These are phyloP conservation scores for Gryllus bimaculatus DNA, from an alignment of 1,140 invertebrate species.

Conservation along the genomic window DNA sequence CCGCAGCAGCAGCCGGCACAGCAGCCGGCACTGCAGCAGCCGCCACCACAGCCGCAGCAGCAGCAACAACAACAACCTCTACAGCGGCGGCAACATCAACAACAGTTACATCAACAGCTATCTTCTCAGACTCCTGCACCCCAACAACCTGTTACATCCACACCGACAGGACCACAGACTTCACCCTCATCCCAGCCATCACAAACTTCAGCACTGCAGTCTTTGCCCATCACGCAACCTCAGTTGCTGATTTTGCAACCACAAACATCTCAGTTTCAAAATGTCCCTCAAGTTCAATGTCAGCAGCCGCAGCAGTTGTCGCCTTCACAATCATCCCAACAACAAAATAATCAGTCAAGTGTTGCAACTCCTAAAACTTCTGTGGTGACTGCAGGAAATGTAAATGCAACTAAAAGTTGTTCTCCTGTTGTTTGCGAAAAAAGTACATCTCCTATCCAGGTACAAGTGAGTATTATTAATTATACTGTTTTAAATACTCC, in stretches of 20 bases:
- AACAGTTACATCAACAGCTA: too few relatives aligned
- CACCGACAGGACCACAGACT: too few relatives aligned
- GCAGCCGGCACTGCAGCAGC: too few relatives aligned
- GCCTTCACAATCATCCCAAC: not conserved
- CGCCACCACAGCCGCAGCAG: too few relatives aligned
- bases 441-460: slow-evolving; percentile 20
- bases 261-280: not conserved
- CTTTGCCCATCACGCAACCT: not conserved
- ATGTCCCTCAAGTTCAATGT: not conserved
- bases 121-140: too few relatives aligned
- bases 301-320: not conserved
- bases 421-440: slow-evolving; percentile 13
- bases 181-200: not conserved
- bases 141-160: too few relatives aligned
- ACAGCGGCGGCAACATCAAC: too few relatives aligned
- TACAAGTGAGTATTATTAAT: slow-evolving; percentile 15
- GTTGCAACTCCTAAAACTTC: not conserved
- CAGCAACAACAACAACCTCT: too few relatives aligned
- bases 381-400: not conserved
- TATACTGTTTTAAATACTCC: not conserved
- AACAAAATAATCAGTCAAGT: not conserved
- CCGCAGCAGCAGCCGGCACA: too few relatives aligned
- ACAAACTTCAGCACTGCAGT: not conserved
- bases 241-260: not conserved
- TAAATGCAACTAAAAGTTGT: not conserved